Base-by-base conservation (phyloP, 2,113 vertebrate species). In the Halcyon malimbica region DNA sequence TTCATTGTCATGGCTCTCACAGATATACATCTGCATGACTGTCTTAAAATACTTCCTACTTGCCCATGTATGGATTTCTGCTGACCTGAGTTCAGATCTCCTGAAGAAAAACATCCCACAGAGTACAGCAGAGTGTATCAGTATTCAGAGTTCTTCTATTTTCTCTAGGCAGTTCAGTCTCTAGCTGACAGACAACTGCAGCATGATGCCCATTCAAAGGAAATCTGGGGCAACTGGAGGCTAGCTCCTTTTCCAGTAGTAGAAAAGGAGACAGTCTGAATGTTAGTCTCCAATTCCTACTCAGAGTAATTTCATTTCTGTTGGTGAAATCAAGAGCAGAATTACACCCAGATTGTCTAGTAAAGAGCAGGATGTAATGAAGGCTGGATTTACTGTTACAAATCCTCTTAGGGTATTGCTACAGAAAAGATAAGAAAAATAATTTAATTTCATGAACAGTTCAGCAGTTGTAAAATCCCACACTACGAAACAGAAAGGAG, bases 371-470 rank as follows among this genome's bases (percentile, higher is more conserved):
- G 73, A 81, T 46, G 69, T 67, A 96, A 96, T 79, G 89, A 97
- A 94, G 67, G 65, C 39, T 64, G 83, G 92, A 94, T 88, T 96
- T 95, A 50, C 41, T 94, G 81, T 62, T 62, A 87, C 57, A 91
- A 96, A 96, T 95, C 86, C 83, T 96, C 92, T 93, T 93, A 95
- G 67, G 42, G 62, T 76, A 54, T 83, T 90, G 88, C 83, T 82
- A 78, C 39, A 46, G 83, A 57, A 87, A 91, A 84, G 91, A 95
- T 97, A 95, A 94, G 80, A 64, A 89, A 95, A 91, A 95, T 79
- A 94, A 97, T 94, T 97, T 91, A 92, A 96, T 96, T 94, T 96
- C 91, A 62, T 35, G 70, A 91, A 57, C 51, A 64, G 86, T 71
- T 92, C 87, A 91, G 62, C 56, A 85, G 89, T 19, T 69, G 33